These are phyloP conservation scores for Lucilia cuprina DNA, from an alignment of 1,140 invertebrate species.

Conservation along the genomic window DNA sequence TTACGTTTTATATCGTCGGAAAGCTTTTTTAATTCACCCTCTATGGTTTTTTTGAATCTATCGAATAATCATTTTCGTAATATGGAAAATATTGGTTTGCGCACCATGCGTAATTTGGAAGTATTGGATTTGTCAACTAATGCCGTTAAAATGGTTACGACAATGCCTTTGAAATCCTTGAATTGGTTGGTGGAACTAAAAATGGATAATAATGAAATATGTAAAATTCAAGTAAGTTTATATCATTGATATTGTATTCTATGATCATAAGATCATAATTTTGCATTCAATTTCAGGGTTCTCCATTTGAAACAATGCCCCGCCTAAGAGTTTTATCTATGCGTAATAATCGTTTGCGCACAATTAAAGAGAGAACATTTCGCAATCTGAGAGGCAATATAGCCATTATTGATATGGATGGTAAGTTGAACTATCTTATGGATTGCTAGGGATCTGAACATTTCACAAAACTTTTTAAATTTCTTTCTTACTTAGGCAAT, in stretches of 20 bases:
- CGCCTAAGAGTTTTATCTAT: slow-evolving; percentile 80
- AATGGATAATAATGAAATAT: slow-evolving; percentile 79
- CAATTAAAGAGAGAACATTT: slow-evolving; percentile 77
- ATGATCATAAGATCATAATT: no score
- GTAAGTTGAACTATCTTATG: slow-evolving; percentile 69
- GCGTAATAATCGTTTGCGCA: slow-evolving; percentile 78
- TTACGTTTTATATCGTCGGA: slow-evolving; percentile 75
- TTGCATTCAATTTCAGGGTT: slow-evolving; percentile 64
- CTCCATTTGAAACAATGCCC: slow-evolving; percentile 82
- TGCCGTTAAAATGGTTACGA: slow-evolving; percentile 73
- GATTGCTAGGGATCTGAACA: no score
- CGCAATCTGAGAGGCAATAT: slow-evolving; percentile 79
- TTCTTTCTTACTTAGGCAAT: slow-evolving; percentile 69
- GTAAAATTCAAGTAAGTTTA: slow-evolving; percentile 66
- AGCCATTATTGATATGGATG: slow-evolving; percentile 83
- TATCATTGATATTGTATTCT: no score
- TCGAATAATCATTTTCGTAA: slow-evolving; percentile 78
- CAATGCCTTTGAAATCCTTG: slow-evolving; percentile 71
- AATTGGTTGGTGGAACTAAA: slow-evolving; percentile 86
- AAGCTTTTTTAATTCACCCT: slow-evolving; percentile 79
- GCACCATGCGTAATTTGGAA: slow-evolving; percentile 77
- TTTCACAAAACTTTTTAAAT: background rate
- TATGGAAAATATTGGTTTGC: slow-evolving; percentile 76
- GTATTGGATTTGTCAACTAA: slow-evolving; percentile 82
- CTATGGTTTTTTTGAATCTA: slow-evolving; percentile 81